Conservation (phyloP, 1,140 invertebrate genomes). For the Platorchestia sp. region DNA sequence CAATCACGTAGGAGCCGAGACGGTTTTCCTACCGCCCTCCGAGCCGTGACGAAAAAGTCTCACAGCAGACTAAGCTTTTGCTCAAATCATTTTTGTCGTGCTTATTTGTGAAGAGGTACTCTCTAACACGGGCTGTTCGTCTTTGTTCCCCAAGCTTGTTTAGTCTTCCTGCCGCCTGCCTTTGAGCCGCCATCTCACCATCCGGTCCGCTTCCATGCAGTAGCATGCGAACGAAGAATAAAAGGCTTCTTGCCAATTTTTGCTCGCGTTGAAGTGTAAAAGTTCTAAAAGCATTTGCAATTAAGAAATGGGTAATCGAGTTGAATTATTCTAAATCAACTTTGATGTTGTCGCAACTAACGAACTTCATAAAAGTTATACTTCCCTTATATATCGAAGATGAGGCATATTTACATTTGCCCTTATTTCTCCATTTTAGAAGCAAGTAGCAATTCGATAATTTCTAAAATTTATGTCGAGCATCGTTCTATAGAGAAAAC, state of each 20-base stretch:
- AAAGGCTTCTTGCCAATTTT: not conserved
- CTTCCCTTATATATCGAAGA: too few relatives aligned
- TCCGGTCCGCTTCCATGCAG: not conserved
- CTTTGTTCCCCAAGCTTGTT: slow-evolving; percentile 40
- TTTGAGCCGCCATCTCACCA: not conserved
- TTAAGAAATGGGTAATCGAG: too few relatives aligned
- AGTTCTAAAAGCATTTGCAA: too few relatives aligned
- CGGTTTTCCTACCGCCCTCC: not conserved
- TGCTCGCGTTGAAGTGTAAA: not conserved
- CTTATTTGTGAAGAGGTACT: not conserved
- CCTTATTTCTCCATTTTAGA: too few relatives aligned
- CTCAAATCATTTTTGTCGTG: not conserved
- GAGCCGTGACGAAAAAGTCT: not conserved
- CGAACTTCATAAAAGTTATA: too few relatives aligned
- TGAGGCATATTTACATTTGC: too few relatives aligned
- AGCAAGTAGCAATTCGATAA: too few relatives aligned
- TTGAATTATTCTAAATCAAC: too few relatives aligned
- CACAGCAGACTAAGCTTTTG: not conserved
- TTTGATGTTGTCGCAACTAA: too few relatives aligned
- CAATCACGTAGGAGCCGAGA: not conserved
- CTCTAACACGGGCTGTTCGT: not conserved
- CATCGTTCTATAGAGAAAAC: too few relatives aligned
- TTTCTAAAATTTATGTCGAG: too few relatives aligned
- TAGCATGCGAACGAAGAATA: not conserved
- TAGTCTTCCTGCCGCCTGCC: slow-evolving; percentile 26